Percentiles rank a stretch among this genome's conserved stretches.
phyloP scores from a whole-genome alignment of 2,797 vertebrate genomes.

The Threskiornis aethiopicus region DNA sequence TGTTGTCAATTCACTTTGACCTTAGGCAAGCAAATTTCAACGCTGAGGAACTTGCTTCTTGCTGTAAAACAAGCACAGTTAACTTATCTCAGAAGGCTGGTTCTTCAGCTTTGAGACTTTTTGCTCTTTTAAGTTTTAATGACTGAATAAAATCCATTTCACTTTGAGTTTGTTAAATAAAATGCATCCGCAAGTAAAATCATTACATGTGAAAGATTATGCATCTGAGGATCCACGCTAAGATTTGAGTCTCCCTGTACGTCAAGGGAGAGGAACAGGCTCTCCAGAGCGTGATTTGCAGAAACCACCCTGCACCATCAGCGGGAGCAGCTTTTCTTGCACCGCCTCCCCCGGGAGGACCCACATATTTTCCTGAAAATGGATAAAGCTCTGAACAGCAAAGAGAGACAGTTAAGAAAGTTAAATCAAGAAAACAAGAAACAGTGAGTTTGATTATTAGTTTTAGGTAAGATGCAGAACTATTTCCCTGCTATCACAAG shows the following conservation, averaged over 20 bases:
- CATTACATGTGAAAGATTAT: neutral
- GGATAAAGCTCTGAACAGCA: neutral
- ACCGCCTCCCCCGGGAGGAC: neutral
- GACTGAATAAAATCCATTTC: neutral
- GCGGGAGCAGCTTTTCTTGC: neutral
- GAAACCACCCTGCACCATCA: neutral
- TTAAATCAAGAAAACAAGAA: neutral
- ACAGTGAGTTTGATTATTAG: neutral
- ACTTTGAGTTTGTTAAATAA: neutral
- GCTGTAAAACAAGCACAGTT: neutral
- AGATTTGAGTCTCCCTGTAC: neutral
- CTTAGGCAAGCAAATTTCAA: constrained; percentile 7
- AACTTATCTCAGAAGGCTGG: neutral
- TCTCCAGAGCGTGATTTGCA: accelerated
- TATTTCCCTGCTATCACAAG: neutral
- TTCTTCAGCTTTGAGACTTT: neutral
- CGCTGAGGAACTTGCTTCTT: neutral
- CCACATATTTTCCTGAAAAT: neutral
- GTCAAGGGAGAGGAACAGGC: neutral
- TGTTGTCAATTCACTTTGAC: constrained; percentile 16
- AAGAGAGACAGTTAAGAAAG: neutral
- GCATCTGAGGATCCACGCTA: neutral
- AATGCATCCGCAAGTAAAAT: neutral
- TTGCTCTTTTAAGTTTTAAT: neutral
- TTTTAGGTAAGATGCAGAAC: neutral